Evolutionary conservation across 2,888 invertebrate genomes (phyloP), one percentile per base, ranked within the genome.

Genomic region (Drosophila hawaiiensis): DNA sequence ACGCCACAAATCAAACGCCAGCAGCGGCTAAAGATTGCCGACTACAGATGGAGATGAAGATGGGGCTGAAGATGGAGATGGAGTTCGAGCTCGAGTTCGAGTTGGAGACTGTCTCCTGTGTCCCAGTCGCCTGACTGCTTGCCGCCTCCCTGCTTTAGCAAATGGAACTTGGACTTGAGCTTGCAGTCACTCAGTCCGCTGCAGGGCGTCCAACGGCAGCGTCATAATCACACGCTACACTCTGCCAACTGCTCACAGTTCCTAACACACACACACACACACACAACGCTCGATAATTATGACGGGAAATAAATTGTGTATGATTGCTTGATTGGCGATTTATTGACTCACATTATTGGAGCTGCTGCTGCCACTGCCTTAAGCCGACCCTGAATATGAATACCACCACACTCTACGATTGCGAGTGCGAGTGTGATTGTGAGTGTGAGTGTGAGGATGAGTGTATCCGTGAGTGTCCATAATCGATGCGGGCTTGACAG

Each of bases 271-370:
- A 62, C 39, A 55, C 33, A 54, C 25, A n/a, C 43, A 62, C 33
- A 43, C 33, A 43, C 54, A 78, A 58, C 59, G 64, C 75, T 78
- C 81, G 84, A 91, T 90, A 91, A 92, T 93, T 92, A 92, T 93
- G 93, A 92, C 89, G 89, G 91, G 90, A 91, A 90, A 93, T 92
- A 92, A 93, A 91, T 92, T 93, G 86, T 91, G 85, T 89, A 87
- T 92, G 92, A 93, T 91, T 91, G 91, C 89, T 90, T 84, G 87
- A 90, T 91, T 88, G 89, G 84, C 90, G 91, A 91, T 92, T 92
- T 93, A 93, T 92, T 89, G 90, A 89, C 91, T 91, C 89, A 85
- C 88, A 90, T 87, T 87, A 90, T 91, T 86, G 84, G 79, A 86
- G 85, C 78, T 74, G 84, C 73, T 65, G 78, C 61, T 74, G 77